Evolutionary conservation across 2,888 invertebrate species (phyloP).

Genomic region (Lasioglossum vierecki): DNA sequence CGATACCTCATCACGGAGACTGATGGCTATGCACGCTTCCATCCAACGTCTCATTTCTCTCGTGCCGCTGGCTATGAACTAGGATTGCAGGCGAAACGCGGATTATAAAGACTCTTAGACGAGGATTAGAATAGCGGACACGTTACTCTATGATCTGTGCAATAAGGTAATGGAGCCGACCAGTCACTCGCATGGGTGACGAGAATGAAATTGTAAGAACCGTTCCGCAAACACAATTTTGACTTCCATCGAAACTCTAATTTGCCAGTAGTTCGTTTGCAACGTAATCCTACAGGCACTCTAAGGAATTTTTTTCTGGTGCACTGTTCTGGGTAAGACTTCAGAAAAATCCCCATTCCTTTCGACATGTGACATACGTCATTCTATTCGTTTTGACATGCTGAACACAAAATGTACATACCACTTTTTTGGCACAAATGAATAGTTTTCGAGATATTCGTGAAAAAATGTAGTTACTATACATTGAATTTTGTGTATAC

Average conservation of each 20-base stretch:
- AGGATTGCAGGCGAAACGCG: background rate
- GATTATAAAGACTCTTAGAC: background rate
- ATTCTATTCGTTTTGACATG: too few species aligned
- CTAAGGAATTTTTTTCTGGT: too few species aligned
- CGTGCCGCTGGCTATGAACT: background rate
- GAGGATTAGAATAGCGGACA: background rate
- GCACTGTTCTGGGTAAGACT: too few species aligned
- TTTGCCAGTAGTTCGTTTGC: background rate
- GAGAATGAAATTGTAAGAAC: background rate
- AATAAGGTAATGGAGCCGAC: background rate
- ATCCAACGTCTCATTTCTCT: constrained; percentile 1
- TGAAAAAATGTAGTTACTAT: too few species aligned
- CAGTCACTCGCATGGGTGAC: background rate
- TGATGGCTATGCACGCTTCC: background rate
- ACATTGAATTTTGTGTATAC: too few species aligned
- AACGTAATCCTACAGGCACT: background rate
- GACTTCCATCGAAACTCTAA: background rate
- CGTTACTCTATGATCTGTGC: background rate
- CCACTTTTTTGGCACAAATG: too few species aligned
- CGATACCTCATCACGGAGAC: background rate
- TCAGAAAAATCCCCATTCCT: too few species aligned
- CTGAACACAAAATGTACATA: too few species aligned
- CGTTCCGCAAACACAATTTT: background rate
- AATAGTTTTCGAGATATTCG: too few species aligned
- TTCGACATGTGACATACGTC: too few species aligned